Evolutionary conservation across 2,888 invertebrate species (phyloP).

Genomic region (Itoplectis maculator): DNA sequence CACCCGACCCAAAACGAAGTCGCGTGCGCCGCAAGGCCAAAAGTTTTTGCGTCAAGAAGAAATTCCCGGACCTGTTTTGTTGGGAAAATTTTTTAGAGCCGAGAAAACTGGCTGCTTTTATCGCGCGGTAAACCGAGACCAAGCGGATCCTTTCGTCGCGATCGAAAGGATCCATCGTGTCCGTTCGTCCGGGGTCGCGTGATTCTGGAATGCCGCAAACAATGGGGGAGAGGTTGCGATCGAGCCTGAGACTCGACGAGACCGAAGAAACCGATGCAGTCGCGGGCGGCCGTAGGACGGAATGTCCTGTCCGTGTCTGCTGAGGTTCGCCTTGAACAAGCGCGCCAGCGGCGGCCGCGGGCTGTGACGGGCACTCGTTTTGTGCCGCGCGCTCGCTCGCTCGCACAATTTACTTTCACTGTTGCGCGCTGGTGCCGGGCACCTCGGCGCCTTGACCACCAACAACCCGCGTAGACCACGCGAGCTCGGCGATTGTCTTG

Average conservation of each 20-base stretch:
- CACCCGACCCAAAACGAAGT: too few relatives aligned
- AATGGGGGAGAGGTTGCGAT: constrained; percentile 49
- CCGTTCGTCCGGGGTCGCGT: neutral
- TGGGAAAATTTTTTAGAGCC: neutral
- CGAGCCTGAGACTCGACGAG: constrained; percentile 29
- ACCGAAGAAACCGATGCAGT: constrained; percentile 49
- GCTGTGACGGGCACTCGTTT: constrained; percentile 34
- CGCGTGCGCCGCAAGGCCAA: too few relatives aligned
- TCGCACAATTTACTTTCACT: constrained; percentile 61
- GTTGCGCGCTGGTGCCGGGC: too few relatives aligned
- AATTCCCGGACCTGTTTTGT: too few relatives aligned
- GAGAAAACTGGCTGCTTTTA: neutral
- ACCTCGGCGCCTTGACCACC: constrained; percentile 45
- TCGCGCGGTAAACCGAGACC: constrained; percentile 27
- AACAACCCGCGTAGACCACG: constrained; percentile 8
- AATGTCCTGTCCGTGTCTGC: constrained; percentile 48
- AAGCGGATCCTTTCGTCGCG: constrained; percentile 33
- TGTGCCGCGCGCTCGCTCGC: neutral
- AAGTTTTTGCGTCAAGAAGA: too few relatives aligned
- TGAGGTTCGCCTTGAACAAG: constrained; percentile 65
- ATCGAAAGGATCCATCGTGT: constrained; percentile 45
- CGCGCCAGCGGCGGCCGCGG: constrained; percentile 17
- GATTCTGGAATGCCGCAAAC: constrained; percentile 48
- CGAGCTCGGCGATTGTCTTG: neutral
- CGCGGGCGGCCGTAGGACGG: constrained; percentile 29